Conservation (phyloP, 2,888 invertebrate species). For the Eremobia ochroleuca region DNA sequence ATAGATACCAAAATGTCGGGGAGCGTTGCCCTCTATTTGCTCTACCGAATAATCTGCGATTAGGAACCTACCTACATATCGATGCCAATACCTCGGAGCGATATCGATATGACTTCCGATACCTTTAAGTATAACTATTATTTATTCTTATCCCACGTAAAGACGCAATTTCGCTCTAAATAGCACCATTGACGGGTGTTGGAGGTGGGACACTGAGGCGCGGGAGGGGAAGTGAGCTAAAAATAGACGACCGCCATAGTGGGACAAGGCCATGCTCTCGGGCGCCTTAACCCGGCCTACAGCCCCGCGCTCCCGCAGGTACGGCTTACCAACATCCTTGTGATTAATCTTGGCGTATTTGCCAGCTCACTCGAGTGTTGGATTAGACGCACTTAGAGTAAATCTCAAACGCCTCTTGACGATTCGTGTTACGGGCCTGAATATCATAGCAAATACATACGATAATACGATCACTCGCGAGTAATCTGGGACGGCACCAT, state of each 20-base stretch:
- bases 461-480: constrained; percentile 33
- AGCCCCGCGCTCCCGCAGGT: constrained; percentile 76
- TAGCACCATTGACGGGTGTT: constrained; percentile 84
- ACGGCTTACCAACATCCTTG: constrained; percentile 83
- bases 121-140: constrained; percentile 63
- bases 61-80: constrained; percentile 13
- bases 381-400: constrained; percentile 78
- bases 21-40: constrained; percentile 34
- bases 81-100: constrained; percentile 12
- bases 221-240: constrained; percentile 79
- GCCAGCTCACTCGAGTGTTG: constrained; percentile 75
- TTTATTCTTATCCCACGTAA: constrained; percentile 67
- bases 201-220: constrained; percentile 69
- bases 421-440: constrained; percentile 64
- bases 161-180: constrained; percentile 80
- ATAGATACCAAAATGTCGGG: constrained; percentile 26
- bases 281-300: constrained; percentile 77
- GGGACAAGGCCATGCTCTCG: constrained; percentile 85
- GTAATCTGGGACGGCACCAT: constrained; percentile 13
- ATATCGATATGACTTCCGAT: constrained; percentile 42
- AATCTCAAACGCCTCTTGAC: constrained; percentile 74
- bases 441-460: constrained; percentile 51
- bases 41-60: constrained; percentile 27
- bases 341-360: constrained; percentile 85
- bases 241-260: constrained; percentile 87